These are phyloP conservation scores for Ammospiza caudacuta DNA, from an alignment of 2,113 vertebrate species.

Conservation along the genomic window DNA sequence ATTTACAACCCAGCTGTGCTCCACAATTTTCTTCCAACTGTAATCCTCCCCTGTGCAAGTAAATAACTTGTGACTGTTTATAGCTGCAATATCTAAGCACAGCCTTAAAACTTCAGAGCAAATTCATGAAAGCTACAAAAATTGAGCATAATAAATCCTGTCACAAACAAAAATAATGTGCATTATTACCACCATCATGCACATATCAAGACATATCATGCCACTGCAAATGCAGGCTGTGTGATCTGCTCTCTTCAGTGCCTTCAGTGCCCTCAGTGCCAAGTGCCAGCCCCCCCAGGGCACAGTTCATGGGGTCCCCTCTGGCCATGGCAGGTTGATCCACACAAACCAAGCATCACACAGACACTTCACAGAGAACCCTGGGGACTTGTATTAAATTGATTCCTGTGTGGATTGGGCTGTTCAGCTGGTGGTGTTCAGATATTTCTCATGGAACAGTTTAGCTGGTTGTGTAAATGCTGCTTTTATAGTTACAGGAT, in stretches of 20 bases:
- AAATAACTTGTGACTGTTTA: conserved; percentile 4
- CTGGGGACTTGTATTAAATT: neutral
- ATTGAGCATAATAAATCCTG: neutral
- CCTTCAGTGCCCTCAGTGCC: neutral
- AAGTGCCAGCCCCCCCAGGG: neutral
- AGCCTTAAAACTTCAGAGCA: neutral
- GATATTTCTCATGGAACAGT: neutral
- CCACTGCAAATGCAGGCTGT: neutral
- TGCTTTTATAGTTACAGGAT: neutral
- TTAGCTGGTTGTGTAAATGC: neutral
- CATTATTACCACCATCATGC: neutral
- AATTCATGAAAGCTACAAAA: neutral
- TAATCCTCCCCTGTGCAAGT: neutral
- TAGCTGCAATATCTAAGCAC: neutral
- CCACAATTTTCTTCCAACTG: conserved; percentile 2
- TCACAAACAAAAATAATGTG: neutral
- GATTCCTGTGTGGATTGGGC: neutral
- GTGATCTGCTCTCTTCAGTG: neutral
- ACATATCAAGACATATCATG: neutral
- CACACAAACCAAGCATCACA: neutral
- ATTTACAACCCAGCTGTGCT: neutral
- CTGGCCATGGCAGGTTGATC: neutral
- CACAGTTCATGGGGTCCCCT: neutral
- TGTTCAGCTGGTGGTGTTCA: neutral
- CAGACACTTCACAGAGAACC: neutral